Base-by-base conservation (phyloP, 2,888 invertebrate species). In the Papilio gigon region DNA sequence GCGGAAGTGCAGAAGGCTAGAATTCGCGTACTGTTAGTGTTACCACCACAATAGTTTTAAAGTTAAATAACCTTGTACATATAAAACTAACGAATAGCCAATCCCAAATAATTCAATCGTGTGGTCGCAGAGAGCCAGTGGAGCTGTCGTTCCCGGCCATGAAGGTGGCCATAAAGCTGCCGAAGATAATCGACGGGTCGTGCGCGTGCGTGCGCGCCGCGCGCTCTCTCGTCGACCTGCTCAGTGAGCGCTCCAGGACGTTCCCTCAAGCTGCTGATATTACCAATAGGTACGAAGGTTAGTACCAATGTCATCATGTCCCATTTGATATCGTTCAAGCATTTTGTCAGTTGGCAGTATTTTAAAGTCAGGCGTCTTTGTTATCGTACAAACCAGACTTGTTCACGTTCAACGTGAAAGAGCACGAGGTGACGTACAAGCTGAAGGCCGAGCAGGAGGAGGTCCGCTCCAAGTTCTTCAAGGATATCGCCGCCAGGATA, bases 151-250 rank as follows among this genome's bases (percentile, higher is more conserved):
- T 94, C 73, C 89, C 93, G 0, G 87, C 93, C 1, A 86, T 94
- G 72, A 87, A 92, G 0, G 86, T 94, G 0, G 79, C 82, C 0
- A 82, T 94, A 0, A 93, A 88, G 63, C 85, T 95, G 64, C 94
- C 94, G 0, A 84, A 83, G 59, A 89, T 87, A n/a, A 87, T 94
- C n/a, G 91, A 93, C 47, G 92, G 92, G 0, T 85, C 89, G 1
- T 85, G 90, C 25, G 88, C 93, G 12, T 93, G 93, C 22, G 92
- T 94, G 11, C 85, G 94, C 25, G 93, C 92, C 0, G 89, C 94
- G 0, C 87, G 92, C 73, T 87, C 93, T 0, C 84, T 91, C 77
- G 90, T 94, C 64, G 95, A 95, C 72, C 91, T 94, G 72, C 90
- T 93, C 42, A 95, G 95, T 22, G 94, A 92, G 66, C 81, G 80